Evolutionary conservation across 2,113 vertebrate species (phyloP).

Genomic region (Gavia stellata): DNA sequence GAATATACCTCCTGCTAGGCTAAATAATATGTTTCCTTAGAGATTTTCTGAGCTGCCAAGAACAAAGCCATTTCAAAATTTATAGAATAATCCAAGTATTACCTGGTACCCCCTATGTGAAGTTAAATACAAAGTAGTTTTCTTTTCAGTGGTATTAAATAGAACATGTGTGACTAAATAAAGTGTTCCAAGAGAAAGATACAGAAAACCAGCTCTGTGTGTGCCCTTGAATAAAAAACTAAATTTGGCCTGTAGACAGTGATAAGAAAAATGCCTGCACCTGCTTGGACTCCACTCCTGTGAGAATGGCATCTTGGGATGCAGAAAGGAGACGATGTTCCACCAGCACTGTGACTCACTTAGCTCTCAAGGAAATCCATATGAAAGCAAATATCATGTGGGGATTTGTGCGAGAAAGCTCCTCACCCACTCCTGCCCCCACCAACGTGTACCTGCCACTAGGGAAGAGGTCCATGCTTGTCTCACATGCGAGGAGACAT

Average conservation of each 20-base stretch:
- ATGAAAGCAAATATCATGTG: neutral
- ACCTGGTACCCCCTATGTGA: neutral
- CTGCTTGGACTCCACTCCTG: neutral
- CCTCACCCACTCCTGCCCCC: neutral
- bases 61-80: neutral
- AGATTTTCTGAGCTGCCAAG: neutral
- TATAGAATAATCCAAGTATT: neutral
- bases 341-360: neutral
- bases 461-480: neutral
- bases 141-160: neutral
- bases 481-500: neutral
- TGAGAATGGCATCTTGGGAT: neutral
- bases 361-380: neutral
- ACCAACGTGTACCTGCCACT: fast-evolving
- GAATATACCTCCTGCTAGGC: neutral
- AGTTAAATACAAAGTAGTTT: neutral
- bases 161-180: neutral
- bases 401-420: neutral
- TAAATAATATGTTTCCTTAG: neutral
- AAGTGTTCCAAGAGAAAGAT: neutral
- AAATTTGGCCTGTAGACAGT: neutral
- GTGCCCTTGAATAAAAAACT: neutral
- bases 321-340: neutral
- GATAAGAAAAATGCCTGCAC: neutral
- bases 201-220: neutral